Evolutionary conservation across 2,888 invertebrate species (phyloP), one percentile per base, ranked within the genome.

Genomic region (Atrina japonica): DNA sequence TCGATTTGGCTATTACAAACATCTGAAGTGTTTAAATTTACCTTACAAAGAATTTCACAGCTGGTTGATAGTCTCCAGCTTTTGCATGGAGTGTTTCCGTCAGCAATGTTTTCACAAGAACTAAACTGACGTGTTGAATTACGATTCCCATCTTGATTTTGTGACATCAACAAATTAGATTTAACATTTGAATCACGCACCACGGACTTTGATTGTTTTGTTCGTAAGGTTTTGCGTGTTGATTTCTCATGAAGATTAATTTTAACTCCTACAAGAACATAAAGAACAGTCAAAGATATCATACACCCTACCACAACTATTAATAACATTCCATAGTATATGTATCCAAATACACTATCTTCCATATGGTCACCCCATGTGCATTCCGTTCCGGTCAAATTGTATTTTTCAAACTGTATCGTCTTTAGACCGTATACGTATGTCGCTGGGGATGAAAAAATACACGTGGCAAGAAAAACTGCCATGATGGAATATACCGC

Each of bases 401-500:
- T 21, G 23, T 18, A 52, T 40, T 55, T 52, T 18, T 63, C 49
- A 7, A 58, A 55, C 21, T 49, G 6, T 14, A 64, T 56, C 2
- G 71, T 56, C 52, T 59, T 66, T 18, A 23, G 25, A 11, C 71
- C 71, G 18, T 72, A 72, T 1, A 72, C 50, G 35, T 72, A 64
- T 14, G 67, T 40, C 5, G 58, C 55, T 16, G 71, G 67, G 21
- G 50, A 49, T 21, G 67, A 47, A 1, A 58, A 3, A 14, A 61
- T 35, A 16, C 41, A 43, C 11, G 71, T 40, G 21, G 45, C 27
- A 21, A 25, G 25, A n/a, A 64, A 50, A 23, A 67, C 64, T n/a
- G 23, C 40, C 9, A 59, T 6, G 1, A 64, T n/a, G 7, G 35
- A 66, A 58, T 56, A 58, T 2, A 52, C 49, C 14, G 71, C 59